Evolutionary conservation across 2,797 vertebrate genomes (phyloP).

Genomic region (Paramormyrops hopkinsi): DNA sequence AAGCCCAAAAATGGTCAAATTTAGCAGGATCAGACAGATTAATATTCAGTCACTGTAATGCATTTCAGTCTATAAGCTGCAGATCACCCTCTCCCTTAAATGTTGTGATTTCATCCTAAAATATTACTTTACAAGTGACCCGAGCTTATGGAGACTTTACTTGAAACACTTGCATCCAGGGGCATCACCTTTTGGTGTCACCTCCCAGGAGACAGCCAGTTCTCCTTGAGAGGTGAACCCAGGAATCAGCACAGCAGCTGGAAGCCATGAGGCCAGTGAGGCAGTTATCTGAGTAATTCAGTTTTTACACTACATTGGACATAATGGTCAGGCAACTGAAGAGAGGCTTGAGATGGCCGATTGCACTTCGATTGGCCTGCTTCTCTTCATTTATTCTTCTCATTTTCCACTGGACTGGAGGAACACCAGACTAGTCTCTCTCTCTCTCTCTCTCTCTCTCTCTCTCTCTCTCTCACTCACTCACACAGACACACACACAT

Average conservation of each 20-base stretch:
- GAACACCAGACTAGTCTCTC: neutral
- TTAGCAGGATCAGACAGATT: neutral
- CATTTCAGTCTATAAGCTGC: neutral
- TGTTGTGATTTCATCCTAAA: neutral
- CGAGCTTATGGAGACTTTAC: neutral
- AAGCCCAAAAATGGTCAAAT: neutral
- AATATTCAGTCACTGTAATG: neutral
- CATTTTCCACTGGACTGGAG: neutral
- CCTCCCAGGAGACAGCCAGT: neutral
- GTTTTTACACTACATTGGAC: slow-evolving; percentile 44
- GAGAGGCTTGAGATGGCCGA: slow-evolving; percentile 43
- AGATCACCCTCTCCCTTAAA: neutral
- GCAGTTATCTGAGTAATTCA: slow-evolving; percentile 37
- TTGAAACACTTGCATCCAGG: neutral
- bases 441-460: neutral
- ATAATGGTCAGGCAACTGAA: slow-evolving; percentile 44
- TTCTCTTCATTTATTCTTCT: slow-evolving; percentile 43
- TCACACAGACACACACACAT: neutral
- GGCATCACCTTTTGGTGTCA: neutral
- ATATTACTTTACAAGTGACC: neutral
- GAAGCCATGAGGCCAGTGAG: slow-evolving; percentile 40
- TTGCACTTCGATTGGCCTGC: slow-evolving; percentile 46
- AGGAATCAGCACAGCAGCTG: slow-evolving; percentile 21
- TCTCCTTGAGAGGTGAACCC: slow-evolving; percentile 8
- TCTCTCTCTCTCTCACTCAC: no score